Evolutionary conservation across 1,140 invertebrate species (phyloP), one percentile per base, ranked within the genome.

Genomic region (Bombus fervidus): DNA sequence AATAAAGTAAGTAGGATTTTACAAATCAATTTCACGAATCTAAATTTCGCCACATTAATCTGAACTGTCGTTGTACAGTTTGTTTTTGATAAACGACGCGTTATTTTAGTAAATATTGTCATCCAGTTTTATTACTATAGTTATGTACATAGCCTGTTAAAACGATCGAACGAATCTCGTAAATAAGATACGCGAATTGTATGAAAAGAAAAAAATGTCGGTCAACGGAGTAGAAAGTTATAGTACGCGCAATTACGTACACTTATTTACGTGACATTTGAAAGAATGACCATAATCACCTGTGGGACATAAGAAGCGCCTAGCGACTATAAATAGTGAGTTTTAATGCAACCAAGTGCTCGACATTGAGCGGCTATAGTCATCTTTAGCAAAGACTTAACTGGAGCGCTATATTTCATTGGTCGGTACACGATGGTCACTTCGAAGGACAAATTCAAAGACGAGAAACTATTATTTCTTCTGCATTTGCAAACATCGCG

Each of bases 291-390:
- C 12, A n/a, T n/a, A n/a, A 62, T 62, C 10, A 13, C 10, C 28
- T n/a, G 59, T n/a, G 4, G 59, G 59, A n/a, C 28, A 13, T 62
- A 62, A 62, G 59, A 62, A 62, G 12, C 28, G 28, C 28, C 59
- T 1, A n/a, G 28, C 12, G 59, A 62, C 59, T 62, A 62, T 62
- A 62, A 13, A n/a, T 62, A n/a, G 59, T 5, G 10, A 13, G 28
- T 62, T 62, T 62, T 59, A 59, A 59, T 12, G 57, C 25, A 28
- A 59, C 25, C 59, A n/a, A 62, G 59, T 13, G 59, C 28, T 62
- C 59, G 59, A 62, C 59, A 62, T 62, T 62, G 59, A 62, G 59
- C 59, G 59, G 59, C 59, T 62, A 62, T 62, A 62, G 59, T 62
- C 28, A 12, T 13, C 59, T 13, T 2, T 1, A n/a, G 10, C 22